A percentile compares a stretch with the other conserved stretches of the same genome.
These are phyloP conservation scores for Anoplius nigerrimus DNA, from an alignment of 2,888 invertebrate species.

Conservation along the genomic window DNA sequence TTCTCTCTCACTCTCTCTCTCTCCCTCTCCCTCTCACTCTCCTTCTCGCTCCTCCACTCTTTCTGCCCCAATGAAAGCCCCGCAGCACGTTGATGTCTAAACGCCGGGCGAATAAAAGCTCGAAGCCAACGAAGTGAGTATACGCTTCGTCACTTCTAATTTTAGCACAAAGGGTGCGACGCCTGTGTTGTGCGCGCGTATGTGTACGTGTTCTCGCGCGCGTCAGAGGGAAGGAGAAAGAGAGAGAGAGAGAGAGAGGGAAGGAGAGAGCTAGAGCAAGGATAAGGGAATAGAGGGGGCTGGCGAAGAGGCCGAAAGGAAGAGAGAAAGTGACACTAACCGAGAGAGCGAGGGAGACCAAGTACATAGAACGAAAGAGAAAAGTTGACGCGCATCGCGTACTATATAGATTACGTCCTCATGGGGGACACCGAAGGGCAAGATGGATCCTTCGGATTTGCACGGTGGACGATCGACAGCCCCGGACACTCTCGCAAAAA, in stretches of 20 bases:
- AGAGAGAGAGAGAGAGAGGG: background rate
- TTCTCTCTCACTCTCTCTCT: conserved; percentile 1
- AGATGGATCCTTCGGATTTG: conserved; percentile 53
- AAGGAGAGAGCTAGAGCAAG: background rate
- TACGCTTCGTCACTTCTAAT: conserved; percentile 70
- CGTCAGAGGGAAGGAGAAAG: conserved; percentile 11
- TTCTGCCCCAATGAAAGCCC: conserved; percentile 48
- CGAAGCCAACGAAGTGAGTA: conserved; percentile 65
- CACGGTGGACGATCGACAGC: conserved; percentile 25
- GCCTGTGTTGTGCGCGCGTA: conserved; percentile 27
- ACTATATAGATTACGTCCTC: background rate
- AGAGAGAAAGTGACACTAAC: too few species aligned
- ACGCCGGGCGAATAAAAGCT: conserved; percentile 61
- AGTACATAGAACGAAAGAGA: too few species aligned
- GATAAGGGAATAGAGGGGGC: background rate
- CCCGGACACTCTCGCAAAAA: conserved; percentile 39
- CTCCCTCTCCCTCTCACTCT: conserved; percentile 6
- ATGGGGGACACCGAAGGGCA: conserved; percentile 30
- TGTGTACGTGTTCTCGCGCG: background rate
- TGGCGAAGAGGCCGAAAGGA: too few species aligned
- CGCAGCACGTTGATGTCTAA: conserved; percentile 56
- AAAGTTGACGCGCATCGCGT: too few species aligned
- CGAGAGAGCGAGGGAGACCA: too few species aligned
- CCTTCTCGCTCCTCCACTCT: conserved; percentile 6
- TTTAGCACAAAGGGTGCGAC: conserved; percentile 72